phyloP scores from a whole-genome alignment of 1,140 invertebrate species.

The Drosophila micromelanica region DNA sequence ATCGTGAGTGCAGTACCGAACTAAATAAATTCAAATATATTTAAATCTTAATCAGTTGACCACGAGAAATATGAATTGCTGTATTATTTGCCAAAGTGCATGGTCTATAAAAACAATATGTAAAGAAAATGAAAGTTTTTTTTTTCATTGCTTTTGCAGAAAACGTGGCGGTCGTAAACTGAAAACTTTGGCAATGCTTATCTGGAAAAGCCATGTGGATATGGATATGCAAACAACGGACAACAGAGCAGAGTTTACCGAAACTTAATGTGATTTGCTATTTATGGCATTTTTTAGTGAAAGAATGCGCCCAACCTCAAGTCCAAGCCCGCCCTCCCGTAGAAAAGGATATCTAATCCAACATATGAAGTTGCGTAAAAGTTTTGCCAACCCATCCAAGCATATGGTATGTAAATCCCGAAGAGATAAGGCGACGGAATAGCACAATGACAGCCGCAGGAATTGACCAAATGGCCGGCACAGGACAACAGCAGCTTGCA shows the following conservation, averaged over 20 bases:
- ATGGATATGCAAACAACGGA: conserved; percentile 69
- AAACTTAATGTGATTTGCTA: conserved; percentile 82
- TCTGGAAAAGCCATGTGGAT: conserved; percentile 57
- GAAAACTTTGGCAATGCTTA: conserved; percentile 73
- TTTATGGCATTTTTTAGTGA: conserved; percentile 74
- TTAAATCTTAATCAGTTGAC: conserved; percentile 29
- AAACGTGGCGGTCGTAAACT: conserved; percentile 70
- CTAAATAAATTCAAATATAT: conserved; percentile 1
- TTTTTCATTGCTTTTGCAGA: conserved; percentile 9
- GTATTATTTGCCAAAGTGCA: conserved; percentile 29
- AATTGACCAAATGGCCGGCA: conserved; percentile 77
- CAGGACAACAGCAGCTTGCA: conserved; percentile 23
- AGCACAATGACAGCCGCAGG: conserved; percentile 83
- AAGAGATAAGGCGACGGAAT: conserved; percentile 82
- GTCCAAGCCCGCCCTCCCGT: neutral
- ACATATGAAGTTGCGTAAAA: conserved; percentile 81
- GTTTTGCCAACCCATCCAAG: conserved; percentile 55
- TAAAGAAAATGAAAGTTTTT: conserved; percentile 45
- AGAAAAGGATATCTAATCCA: conserved; percentile 58
- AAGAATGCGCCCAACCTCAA: neutral
- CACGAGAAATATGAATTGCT: conserved; percentile 14
- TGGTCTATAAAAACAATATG: conserved; percentile 28
- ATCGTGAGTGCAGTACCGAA: too few relatives aligned
- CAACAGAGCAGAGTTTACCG: conserved; percentile 44
- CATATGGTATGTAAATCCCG: conserved; percentile 74